phyloP scores from a whole-genome alignment of 2,113 vertebrate genomes.

The Dipodomys merriami region DNA sequence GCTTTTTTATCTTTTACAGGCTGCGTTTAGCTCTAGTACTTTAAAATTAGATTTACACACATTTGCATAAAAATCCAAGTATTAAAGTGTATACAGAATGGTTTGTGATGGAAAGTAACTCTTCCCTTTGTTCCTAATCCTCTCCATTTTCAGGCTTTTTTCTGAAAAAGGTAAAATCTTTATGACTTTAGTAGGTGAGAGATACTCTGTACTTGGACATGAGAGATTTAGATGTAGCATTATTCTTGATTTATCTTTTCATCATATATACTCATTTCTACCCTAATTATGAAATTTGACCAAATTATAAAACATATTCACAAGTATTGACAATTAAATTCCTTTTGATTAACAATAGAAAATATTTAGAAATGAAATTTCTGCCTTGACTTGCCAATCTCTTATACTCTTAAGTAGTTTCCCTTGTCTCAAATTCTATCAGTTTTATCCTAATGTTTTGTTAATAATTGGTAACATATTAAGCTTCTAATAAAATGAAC shows the following conservation, averaged over 20 bases:
- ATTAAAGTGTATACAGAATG: not conserved
- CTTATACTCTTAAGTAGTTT: constrained; percentile 2
- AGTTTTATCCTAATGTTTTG: constrained; percentile 15
- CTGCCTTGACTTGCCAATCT: not conserved
- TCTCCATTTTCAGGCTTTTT: not conserved
- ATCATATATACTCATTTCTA: not conserved
- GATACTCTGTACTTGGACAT: not conserved
- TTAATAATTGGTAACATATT: not conserved
- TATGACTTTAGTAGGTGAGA: not conserved
- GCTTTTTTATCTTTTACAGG: not conserved
- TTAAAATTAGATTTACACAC: not conserved
- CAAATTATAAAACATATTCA: not conserved
- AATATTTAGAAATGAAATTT: not conserved
- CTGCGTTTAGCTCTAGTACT: not conserved
- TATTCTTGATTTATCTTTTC: not conserved
- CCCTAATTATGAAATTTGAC: not conserved
- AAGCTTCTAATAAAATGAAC: constrained; percentile 7
- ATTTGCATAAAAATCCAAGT: not conserved
- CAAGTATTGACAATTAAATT: constrained; percentile 28
- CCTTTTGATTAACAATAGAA: not conserved
- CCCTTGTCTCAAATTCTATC: not conserved
- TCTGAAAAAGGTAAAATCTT: not conserved
- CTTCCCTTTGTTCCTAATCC: not conserved
- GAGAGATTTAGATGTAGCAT: not conserved
- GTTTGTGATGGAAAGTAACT: not conserved